Base-by-base conservation (phyloP, 2,888 invertebrate species). In the Ormia ochracea region DNA sequence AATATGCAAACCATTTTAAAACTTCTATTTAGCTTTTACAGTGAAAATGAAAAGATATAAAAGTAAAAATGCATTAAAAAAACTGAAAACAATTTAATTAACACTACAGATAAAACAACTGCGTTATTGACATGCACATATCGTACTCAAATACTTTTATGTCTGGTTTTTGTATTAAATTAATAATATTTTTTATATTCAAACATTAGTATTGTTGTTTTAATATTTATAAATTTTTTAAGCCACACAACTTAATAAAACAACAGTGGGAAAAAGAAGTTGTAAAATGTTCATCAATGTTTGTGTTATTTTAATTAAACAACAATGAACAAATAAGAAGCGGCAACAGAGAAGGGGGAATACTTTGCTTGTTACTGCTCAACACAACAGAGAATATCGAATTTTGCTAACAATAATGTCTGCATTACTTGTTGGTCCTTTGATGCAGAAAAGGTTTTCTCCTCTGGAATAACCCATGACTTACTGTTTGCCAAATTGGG, bases 71-170 rank as follows among this genome's bases (percentile, higher is more conserved):
- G 10, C n/a, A n/a, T n/a, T n/a, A n/a, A n/a, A 43, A 56, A 43
- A 19, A 31, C 31, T 23, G 26, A 14, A 26, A 76, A 41, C 45
- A 54, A 76, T 76, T 69, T 69, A 69, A 76, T 76, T 76, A 76
- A 69, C 76, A 69, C 69, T 69, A 63, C 41, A 59, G 45, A 23
- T 19, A 28, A 14, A 36, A 28, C 14, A 48, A 12, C 0, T 48
- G 14, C 48, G 45, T 50, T 33, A 43, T 45, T 23, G 28, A 28
- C 19, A 23, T 28, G 0, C 1, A 10, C 4, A 50, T 4, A 19
- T 1, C 23, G n/a, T n/a, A n/a, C n/a, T n/a, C 14, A 12, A 17
- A 9, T 14, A 52, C 58, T 41, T 31, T 17, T 43, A 9, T 36
- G 9, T 38, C 45, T 45, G 54, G 43, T 61, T 19, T 2, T 45